Evolutionary conservation across 2,888 invertebrate species (phyloP).

Genomic region (Sclerodermus sp.): DNA sequence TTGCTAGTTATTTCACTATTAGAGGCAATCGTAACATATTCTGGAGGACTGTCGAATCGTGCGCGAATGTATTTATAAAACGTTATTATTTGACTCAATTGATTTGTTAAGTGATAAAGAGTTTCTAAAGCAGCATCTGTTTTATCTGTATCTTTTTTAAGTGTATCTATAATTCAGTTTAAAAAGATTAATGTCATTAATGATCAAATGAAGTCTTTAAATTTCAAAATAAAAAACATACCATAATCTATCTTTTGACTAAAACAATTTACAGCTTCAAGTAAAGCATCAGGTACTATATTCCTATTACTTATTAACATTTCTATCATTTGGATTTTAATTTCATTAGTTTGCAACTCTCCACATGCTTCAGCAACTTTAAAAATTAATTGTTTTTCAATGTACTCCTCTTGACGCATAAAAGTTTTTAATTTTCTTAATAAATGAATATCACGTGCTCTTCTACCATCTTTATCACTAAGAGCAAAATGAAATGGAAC

Average conservation of each 20-base stretch:
- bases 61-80: slow-evolving; percentile 46
- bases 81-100: slow-evolving; percentile 38
- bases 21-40: slow-evolving; percentile 41
- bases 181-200: slow-evolving; percentile 1
- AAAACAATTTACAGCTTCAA: slow-evolving; percentile 60
- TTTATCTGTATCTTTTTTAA: slow-evolving; percentile 36
- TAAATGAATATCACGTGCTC: slow-evolving; percentile 85
- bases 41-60: slow-evolving; percentile 42
- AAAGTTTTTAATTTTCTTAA: slow-evolving; percentile 74
- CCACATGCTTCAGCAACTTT: slow-evolving; percentile 64
- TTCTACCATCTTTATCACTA: slow-evolving; percentile 83
- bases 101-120: slow-evolving; percentile 36
- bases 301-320: slow-evolving; percentile 69
- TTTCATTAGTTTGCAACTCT: slow-evolving; percentile 72
- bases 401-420: slow-evolving; percentile 63
- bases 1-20: slow-evolving; percentile 30
- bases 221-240: slow-evolving; percentile 13
- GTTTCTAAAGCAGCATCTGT: slow-evolving; percentile 39
- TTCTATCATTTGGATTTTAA: slow-evolving; percentile 73
- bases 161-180: no score
- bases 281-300: slow-evolving; percentile 65
- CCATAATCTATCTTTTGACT: slow-evolving; percentile 46
- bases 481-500: slow-evolving; percentile 92
- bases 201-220: no score
- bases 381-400: slow-evolving; percentile 59